Percentiles rank a stretch among this genome's conserved stretches.
phyloP scores from a whole-genome alignment of 2,113 vertebrate genomes.

The Myiozetetes cayanensis region DNA sequence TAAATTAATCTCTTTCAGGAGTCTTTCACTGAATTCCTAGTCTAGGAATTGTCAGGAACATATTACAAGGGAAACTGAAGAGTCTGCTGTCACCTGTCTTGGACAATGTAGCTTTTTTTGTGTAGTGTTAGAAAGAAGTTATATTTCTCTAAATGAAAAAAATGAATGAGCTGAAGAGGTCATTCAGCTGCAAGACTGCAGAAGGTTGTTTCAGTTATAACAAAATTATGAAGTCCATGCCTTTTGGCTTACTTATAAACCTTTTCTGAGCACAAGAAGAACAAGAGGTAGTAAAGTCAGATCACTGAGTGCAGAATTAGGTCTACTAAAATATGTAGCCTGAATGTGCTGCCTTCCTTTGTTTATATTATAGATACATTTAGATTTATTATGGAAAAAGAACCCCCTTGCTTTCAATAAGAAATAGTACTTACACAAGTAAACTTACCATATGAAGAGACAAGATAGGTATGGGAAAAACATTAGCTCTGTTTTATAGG shows the following conservation, averaged over 20 bases:
- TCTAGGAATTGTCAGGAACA: background rate
- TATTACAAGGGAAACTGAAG: background rate
- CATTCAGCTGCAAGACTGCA: background rate
- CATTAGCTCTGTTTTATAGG: background rate
- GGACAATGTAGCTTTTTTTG: background rate
- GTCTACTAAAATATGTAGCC: background rate
- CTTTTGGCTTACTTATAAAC: background rate
- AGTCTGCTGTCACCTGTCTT: background rate
- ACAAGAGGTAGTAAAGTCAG: background rate
- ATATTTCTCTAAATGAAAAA: background rate
- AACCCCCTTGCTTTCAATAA: background rate
- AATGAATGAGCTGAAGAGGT: background rate
- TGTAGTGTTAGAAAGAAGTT: background rate
- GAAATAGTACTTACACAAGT: background rate
- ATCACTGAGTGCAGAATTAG: background rate
- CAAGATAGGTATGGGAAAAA: background rate
- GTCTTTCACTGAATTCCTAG: background rate
- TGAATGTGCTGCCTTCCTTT: background rate
- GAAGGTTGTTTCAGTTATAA: background rate
- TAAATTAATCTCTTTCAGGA: background rate
- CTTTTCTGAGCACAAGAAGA: background rate
- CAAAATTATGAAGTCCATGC: background rate
- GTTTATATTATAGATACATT: background rate
- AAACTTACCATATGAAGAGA: background rate
- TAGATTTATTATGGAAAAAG: background rate